Base-by-base conservation (phyloP, 2,888 invertebrate genomes). In the Lamproptera curius region DNA sequence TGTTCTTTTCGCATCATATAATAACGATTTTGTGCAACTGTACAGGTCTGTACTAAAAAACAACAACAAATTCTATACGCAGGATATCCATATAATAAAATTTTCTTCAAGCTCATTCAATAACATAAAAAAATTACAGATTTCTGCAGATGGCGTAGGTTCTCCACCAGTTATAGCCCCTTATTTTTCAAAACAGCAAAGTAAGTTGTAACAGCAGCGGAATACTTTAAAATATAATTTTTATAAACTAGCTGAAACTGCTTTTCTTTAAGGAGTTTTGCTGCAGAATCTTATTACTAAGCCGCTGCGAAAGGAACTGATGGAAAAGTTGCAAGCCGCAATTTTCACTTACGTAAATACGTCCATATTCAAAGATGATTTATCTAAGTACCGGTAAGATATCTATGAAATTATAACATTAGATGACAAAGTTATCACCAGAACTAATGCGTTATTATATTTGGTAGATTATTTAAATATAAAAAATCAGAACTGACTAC, bases 161-260 rank as follows among this genome's bases (percentile, higher is more conserved):
- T 47, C 61, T 0, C 71, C 76, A 1, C 82, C 83, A 2, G 67
- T 82, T 1, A 67, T 77, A 16, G 71, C 72, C 1, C 67, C 63
- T 28, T 82, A 80, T 62, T 70, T 74, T 52, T 60, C 65, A 8
- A 38, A 57, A 6, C 51, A 59, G 15, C 56, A 62, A 52, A 63
- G 82, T 76, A 57, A 61, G 59, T 4, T n/a, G n/a, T 28, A 10
- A 28, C 10, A 23, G 8, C 5, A 23, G n/a, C n/a, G 2, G 2
- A 28, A 10, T 2, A 28, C 10, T 28, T 28, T 28, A 8, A 10
- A 28, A 28, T 28, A 10, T 28, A 5, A 28, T 23, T 23, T 23
- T 23, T 2, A 28, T n/a, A 28, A n/a, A 28, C 2, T 9, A 28
- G 28, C 10, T 50, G 26, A 16, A 33, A 10, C 23, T 16, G 2